Conservation (phyloP, 2,797 vertebrate genomes). For the Harpagifer antarcticus region DNA sequence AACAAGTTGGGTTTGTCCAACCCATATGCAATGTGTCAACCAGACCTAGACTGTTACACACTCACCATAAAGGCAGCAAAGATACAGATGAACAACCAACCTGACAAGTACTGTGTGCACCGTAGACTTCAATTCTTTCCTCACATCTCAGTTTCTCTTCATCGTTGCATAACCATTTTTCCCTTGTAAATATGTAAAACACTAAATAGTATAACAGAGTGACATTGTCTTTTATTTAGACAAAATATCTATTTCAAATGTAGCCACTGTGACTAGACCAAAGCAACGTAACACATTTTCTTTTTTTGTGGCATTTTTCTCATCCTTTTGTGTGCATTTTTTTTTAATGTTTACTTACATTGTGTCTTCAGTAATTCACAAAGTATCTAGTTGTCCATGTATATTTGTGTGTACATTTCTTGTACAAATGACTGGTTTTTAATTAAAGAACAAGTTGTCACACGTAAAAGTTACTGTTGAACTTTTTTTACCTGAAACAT, state of each 20-base stretch:
- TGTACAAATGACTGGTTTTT: conserved; percentile 91
- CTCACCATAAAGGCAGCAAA: conserved; percentile 37
- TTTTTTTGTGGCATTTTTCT: conserved; percentile 64
- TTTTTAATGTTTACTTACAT: conserved; percentile 64
- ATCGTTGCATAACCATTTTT: conserved; percentile 55
- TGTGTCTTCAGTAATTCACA: conserved; percentile 75
- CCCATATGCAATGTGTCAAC: conserved; percentile 25
- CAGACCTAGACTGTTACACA: conserved; percentile 67
- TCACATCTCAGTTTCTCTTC: conserved; percentile 45
- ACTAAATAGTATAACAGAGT: conserved; percentile 78
- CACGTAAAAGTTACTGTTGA: conserved; percentile 54
- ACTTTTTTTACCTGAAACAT: conserved; percentile 9
- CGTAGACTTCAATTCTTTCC: conserved; percentile 15
- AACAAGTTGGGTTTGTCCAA: conserved; percentile 37
- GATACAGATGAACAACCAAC: conserved; percentile 48
- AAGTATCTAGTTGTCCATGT: conserved; percentile 84
- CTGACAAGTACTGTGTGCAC: conserved; percentile 51
- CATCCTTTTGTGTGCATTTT: conserved; percentile 59
- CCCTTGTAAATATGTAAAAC: conserved; percentile 84
- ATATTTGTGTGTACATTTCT: conserved; percentile 93
- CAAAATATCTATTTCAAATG: conserved; percentile 81
- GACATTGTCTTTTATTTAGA: conserved; percentile 81
- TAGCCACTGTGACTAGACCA: conserved; percentile 93
- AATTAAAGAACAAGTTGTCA: conserved; percentile 85
- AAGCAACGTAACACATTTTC: conserved; percentile 88